Base-by-base conservation (phyloP, 2,888 invertebrate genomes). In the Orthosia gothica region DNA sequence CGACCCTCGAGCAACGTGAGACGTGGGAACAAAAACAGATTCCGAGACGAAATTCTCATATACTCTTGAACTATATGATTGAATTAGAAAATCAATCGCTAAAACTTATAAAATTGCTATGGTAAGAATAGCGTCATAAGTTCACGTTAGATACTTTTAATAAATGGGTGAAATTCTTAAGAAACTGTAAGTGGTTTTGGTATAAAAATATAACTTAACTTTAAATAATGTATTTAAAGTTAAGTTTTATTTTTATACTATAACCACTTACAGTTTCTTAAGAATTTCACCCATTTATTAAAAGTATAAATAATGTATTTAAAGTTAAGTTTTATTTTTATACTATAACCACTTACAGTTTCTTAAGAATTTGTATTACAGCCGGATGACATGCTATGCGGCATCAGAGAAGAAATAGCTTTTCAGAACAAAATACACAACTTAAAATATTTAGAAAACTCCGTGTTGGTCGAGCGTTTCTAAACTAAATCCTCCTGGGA, bases 1-100 rank as follows among this genome's bases (percentile, higher is more conserved):
- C 66, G 65, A 69, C 32, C 70, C 54, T 69, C 64, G 50, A 55
- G 32, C 64, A 61, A 68, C 49, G 47, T 70, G 52, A 68, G 71
- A 64, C 26, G 54, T 61, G n/a, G 32, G 32, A 59, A 70, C 68
- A 80, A 76, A 79, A 79, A 63, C 70, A 61, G 18, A 45, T 72
- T 58, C 40, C 18, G 12, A 55, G 13, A 65, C 12, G 11, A 63
- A 58, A 59, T 47, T 58, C 15, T 47, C 54, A 64, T 40, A n/a
- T 64, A 18, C 15, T 61, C n/a, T 52, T 15, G 23, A 26, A 50
- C 15, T 45, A 45, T 64, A 45, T 62, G 11, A 54, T 45, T 52
- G 15, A 47, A 47, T 55, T n/a, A n/a, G 7, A 55, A 32, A 5
- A 32, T 23, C 0, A n/a, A 16, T 45, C 18, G 3, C 18, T 9